A percentile compares a stretch with the other conserved stretches of the same genome.
phyloP scores from a whole-genome alignment of 2,113 vertebrate genomes.

The Gallinago undulata region DNA sequence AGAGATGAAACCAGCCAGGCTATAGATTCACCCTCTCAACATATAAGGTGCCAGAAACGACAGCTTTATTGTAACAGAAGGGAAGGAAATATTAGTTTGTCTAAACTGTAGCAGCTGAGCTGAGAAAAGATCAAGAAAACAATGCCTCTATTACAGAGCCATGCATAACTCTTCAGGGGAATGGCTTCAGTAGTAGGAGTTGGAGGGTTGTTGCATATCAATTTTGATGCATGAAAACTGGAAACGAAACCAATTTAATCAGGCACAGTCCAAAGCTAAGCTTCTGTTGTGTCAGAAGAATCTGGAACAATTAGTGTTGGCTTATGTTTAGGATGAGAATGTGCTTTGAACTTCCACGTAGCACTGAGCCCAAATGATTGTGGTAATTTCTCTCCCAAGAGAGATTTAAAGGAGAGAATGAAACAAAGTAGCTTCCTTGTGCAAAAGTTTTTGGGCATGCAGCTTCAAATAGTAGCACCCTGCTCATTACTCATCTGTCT shows the following conservation, averaged over 20 bases:
- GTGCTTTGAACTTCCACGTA: not conserved
- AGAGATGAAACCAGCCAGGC: conserved; percentile 30
- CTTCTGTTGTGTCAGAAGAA: not conserved
- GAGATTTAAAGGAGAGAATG: not conserved
- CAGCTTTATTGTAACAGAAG: conserved; percentile 62
- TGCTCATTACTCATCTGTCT: not conserved
- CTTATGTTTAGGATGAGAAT: not conserved
- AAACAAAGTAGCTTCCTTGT: not conserved
- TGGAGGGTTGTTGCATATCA: conserved; percentile 28
- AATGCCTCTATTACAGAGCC: conserved; percentile 40
- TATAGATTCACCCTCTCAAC: conserved; percentile 56
- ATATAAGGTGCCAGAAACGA: conserved; percentile 50
- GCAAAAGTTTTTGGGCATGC: not conserved
- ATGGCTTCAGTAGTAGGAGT: conserved; percentile 21
- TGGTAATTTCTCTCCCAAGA: conserved; percentile 3
- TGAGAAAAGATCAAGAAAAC: conserved; percentile 59
- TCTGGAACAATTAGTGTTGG: conserved; percentile 33
- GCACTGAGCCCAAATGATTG: not conserved
- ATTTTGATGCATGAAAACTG: conserved; percentile 42
- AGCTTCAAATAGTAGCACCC: not conserved
- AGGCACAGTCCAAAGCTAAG: not conserved
- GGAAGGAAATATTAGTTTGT: conserved; percentile 59
- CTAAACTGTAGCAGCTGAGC: conserved; percentile 53
- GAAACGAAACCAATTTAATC: conserved; percentile 39
- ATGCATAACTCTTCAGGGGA: conserved; percentile 45